phyloP scores from a whole-genome alignment of 2,888 invertebrate genomes.

The Ceramica pisi region DNA sequence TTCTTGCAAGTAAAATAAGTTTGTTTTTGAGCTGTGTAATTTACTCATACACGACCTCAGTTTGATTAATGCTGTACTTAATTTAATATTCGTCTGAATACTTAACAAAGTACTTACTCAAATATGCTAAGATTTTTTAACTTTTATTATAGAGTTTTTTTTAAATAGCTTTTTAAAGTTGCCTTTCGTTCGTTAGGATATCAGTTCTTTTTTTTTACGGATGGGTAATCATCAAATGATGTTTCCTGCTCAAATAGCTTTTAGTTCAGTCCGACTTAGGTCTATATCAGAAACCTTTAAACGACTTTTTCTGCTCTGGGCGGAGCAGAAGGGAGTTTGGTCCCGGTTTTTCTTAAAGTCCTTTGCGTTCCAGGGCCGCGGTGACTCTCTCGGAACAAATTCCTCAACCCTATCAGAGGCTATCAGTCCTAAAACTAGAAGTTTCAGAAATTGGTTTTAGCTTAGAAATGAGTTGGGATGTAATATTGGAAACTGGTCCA shows the following conservation, averaged over 20 bases:
- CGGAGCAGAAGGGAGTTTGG: too few relatives aligned
- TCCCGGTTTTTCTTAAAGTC: too few relatives aligned
- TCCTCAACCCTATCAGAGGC: too few relatives aligned
- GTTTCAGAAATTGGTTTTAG: slow-evolving; percentile 1
- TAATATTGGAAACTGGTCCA: slow-evolving; percentile 14
- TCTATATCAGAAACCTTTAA: too few relatives aligned
- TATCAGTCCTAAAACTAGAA: not conserved
- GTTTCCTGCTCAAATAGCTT: too few relatives aligned
- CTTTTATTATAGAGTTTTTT: not conserved
- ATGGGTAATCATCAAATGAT: too few relatives aligned
- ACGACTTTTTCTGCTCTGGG: too few relatives aligned
- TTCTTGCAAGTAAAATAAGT: slow-evolving; percentile 1
- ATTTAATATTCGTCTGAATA: slow-evolving; percentile 48
- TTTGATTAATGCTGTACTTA: slow-evolving; percentile 20
- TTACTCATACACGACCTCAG: slow-evolving; percentile 13
- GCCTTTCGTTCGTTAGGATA: not conserved
- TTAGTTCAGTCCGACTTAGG: too few relatives aligned
- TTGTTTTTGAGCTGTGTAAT: slow-evolving; percentile 6
- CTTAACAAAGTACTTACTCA: slow-evolving; percentile 19
- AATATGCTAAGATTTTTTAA: not conserved
- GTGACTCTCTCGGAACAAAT: too few relatives aligned
- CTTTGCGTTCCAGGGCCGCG: too few relatives aligned
- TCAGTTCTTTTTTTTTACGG: too few relatives aligned
- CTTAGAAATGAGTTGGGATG: not conserved
- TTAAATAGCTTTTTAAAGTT: not conserved